phyloP scores from a whole-genome alignment of 2,113 vertebrate genomes.

The Pleuronectes platessa region DNA sequence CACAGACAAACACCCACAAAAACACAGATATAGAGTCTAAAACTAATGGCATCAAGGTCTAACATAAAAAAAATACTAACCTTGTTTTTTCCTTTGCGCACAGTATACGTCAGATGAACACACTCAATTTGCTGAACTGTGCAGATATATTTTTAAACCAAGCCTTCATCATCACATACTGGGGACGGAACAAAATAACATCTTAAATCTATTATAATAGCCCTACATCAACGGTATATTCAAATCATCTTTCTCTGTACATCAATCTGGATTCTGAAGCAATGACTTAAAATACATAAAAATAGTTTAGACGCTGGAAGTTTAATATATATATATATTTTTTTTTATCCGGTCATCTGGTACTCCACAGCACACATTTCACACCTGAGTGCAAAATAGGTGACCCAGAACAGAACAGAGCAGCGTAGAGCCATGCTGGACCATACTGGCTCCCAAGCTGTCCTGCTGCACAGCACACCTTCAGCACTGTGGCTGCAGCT shows the following conservation, averaged over 20 bases:
- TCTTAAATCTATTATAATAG: background rate
- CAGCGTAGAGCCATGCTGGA: conserved; percentile 65
- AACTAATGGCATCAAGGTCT: background rate
- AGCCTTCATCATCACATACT: background rate
- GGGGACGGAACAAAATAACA: background rate
- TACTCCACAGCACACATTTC: conserved; percentile 64
- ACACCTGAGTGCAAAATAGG: conserved; percentile 72
- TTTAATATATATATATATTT: conserved; percentile 16
- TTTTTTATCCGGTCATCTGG: conserved; percentile 70
- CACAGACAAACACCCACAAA: background rate
- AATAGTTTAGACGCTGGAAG: conserved; percentile 1
- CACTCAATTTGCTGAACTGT: background rate
- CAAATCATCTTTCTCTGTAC: background rate
- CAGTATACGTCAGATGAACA: background rate
- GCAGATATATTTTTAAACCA: background rate
- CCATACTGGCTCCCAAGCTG: conserved; percentile 75
- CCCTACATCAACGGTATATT: background rate
- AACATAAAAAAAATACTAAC: background rate
- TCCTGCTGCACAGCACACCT: conserved; percentile 73
- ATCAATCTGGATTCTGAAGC: background rate
- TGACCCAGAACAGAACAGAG: conserved; percentile 76
- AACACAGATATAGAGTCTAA: background rate
- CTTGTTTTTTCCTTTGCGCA: background rate
- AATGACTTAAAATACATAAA: conserved; percentile 2
- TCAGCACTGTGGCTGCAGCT: conserved; percentile 73